Evolutionary conservation across 2,113 vertebrate genomes (phyloP).

Genomic region (Blennius ocellaris): DNA sequence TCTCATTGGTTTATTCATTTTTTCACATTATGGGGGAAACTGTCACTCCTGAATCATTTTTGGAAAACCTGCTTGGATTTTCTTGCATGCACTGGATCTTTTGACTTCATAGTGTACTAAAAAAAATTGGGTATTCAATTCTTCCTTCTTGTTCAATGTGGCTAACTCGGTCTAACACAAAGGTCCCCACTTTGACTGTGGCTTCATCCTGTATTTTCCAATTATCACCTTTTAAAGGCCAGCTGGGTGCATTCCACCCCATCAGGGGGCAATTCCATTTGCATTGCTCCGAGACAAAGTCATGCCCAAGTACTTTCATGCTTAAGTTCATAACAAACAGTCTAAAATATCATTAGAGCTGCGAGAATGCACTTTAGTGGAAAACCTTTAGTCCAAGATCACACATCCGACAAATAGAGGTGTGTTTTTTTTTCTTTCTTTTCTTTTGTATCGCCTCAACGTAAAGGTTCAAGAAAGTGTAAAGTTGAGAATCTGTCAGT

Average conservation of each 20-base stretch:
- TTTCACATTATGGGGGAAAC: neutral
- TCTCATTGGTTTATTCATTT: neutral
- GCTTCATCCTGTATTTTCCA: constrained; percentile 95
- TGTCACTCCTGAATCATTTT: neutral
- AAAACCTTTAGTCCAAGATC: constrained; percentile 15
- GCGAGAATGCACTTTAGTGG: neutral
- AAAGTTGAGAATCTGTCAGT: neutral
- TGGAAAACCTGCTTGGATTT: neutral
- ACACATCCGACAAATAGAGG: neutral
- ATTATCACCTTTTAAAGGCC: constrained; percentile 99
- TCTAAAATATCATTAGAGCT: constrained; percentile 37
- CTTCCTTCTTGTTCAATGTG: constrained; percentile 62
- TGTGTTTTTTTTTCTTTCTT: neutral
- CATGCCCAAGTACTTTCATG: constrained; percentile 95
- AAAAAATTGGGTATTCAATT: too few species aligned
- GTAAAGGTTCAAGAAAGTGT: neutral
- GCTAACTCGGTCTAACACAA: constrained; percentile 77
- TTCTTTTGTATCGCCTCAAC: neutral
- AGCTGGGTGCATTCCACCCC: constrained; percentile 99
- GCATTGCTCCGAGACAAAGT: constrained; percentile 98
- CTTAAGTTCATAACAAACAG: constrained; percentile 95
- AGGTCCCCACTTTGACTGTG: constrained; percentile 78
- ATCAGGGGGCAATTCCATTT: constrained; percentile 99
- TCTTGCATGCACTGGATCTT: neutral
- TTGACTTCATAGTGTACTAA: too few species aligned